Conservation (phyloP, 2,888 invertebrate genomes). For the Protonemura montana region DNA sequence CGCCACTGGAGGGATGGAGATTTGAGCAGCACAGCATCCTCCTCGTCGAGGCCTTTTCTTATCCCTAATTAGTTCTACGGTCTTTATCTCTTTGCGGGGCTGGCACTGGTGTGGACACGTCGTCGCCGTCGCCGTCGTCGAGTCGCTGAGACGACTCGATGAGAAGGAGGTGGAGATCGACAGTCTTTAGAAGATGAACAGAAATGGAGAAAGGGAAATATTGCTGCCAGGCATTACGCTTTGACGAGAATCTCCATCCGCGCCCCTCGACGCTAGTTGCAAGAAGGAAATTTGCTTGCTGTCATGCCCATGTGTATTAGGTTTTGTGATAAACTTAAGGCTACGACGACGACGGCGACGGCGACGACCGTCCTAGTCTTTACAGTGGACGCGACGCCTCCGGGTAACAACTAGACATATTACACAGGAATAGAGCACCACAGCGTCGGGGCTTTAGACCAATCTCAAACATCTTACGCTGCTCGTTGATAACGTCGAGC, state of each 20-base stretch:
- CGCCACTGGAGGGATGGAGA: slow-evolving; percentile 49
- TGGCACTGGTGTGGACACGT: slow-evolving; percentile 39
- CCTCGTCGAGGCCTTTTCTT: slow-evolving; percentile 55
- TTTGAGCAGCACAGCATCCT: slow-evolving; percentile 37
- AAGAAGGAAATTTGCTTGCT: slow-evolving; percentile 50
- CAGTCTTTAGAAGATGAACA: slow-evolving; percentile 33
- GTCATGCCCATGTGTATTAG: slow-evolving; percentile 47
- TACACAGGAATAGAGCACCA: neutral
- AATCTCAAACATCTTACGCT: neutral
- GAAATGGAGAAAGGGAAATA: slow-evolving; percentile 15
- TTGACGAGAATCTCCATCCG: neutral
- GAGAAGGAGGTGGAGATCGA: slow-evolving; percentile 35
- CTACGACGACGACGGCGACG: neutral
- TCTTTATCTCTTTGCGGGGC: slow-evolving; percentile 39
- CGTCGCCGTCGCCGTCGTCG: neutral
- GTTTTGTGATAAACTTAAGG: slow-evolving; percentile 44
- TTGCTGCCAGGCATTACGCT: slow-evolving; percentile 42
- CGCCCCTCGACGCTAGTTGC: slow-evolving; percentile 39
- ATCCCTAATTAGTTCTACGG: slow-evolving; percentile 56
- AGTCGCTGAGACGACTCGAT: slow-evolving; percentile 8
- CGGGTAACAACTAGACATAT: slow-evolving; percentile 2
- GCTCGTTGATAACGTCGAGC: neutral
- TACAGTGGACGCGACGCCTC: slow-evolving; percentile 22
- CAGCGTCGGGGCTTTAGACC: neutral
- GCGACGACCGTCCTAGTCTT: neutral